Conservation (phyloP, 2,888 invertebrate species). For the Drosophila kambysellisi region DNA sequence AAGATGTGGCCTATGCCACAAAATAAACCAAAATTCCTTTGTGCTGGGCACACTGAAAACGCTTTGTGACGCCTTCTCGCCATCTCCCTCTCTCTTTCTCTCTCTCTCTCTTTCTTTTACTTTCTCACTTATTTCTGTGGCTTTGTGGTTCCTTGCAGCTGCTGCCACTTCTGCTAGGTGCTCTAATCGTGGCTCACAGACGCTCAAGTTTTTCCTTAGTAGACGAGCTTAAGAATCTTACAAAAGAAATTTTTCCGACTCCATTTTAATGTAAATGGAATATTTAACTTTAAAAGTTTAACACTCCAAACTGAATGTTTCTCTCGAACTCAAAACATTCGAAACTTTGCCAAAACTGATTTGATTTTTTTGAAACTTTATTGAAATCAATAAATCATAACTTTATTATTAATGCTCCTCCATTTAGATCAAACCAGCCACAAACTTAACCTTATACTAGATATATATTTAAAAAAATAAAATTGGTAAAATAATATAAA, state of each 20-base stretch:
- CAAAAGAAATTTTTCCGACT: constrained; percentile 8
- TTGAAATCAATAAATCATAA: background rate
- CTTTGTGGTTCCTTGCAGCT: constrained; percentile 39
- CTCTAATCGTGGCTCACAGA: constrained; percentile 62
- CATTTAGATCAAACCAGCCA: background rate
- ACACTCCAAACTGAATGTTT: background rate
- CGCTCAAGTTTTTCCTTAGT: constrained; percentile 24
- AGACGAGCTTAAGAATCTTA: background rate
- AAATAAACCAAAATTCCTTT: constrained; percentile 64
- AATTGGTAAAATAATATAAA: background rate
- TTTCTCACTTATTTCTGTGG: background rate
- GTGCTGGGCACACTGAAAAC: constrained; percentile 46
- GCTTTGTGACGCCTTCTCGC: constrained; percentile 24
- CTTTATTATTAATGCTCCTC: no score
- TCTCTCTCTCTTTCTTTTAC: background rate
- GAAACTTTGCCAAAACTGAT: background rate
- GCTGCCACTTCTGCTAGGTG: constrained; percentile 48
- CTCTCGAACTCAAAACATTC: background rate
- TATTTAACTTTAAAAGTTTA: background rate
- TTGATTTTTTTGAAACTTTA: background rate
- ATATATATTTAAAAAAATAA: background rate
- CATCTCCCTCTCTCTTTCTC: background rate
- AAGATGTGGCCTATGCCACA: constrained; percentile 60
- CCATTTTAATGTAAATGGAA: background rate
- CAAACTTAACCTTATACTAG: background rate